Percentiles rank a stretch among this genome's conserved stretches.
These are phyloP conservation scores for Phalacrocorax pelagicus DNA, from an alignment of 2,113 vertebrate species.

Conservation along the genomic window DNA sequence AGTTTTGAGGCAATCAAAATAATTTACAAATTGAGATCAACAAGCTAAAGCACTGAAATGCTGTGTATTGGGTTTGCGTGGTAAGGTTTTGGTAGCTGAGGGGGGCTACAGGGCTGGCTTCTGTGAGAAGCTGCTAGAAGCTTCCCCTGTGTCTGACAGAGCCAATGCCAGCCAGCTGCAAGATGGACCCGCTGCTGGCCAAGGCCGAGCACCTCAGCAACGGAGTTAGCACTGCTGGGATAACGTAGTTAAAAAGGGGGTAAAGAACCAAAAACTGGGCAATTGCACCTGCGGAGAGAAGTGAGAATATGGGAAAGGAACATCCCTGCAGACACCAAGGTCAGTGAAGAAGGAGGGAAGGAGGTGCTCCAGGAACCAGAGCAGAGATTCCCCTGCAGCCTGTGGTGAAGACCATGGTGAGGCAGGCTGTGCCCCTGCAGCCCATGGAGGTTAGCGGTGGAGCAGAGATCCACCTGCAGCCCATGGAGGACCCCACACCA, in stretches of 20 bases:
- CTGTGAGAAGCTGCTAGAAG: not conserved
- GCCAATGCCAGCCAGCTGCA: not conserved
- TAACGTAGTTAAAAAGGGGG: not conserved
- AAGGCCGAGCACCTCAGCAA: not conserved
- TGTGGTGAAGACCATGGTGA: not conserved
- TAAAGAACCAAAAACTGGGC: not conserved
- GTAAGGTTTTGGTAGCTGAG: not conserved
- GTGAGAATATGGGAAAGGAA: not conserved
- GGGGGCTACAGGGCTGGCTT: not conserved
- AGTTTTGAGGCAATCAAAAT: not conserved
- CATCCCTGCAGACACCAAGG: not conserved
- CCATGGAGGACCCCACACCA: not conserved
- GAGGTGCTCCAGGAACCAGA: not conserved
- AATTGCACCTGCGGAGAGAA: not conserved
- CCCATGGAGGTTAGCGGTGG: not conserved
- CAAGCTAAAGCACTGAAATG: not conserved
- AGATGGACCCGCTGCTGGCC: not conserved
- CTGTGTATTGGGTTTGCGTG: not conserved
- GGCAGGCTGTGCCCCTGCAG: not conserved
- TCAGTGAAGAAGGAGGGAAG: not conserved
- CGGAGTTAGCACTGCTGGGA: not conserved
- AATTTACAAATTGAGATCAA: conserved; percentile 29
- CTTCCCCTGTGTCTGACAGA: not conserved
- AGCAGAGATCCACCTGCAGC: not conserved
- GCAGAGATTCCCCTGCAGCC: not conserved